Evolutionary conservation across 2,888 invertebrate species (phyloP).

Genomic region (Rhamnusium bicolor): DNA sequence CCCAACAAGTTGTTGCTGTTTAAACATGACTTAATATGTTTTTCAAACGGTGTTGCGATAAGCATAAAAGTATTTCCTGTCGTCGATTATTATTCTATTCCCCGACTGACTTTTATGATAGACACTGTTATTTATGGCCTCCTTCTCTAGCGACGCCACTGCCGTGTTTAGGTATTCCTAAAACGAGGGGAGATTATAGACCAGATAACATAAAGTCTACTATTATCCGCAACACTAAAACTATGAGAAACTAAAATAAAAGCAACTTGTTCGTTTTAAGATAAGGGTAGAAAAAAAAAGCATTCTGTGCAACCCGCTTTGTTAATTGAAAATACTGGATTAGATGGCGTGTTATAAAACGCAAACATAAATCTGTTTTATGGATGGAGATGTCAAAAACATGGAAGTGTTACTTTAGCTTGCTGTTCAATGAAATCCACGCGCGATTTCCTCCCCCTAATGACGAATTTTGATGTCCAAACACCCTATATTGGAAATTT

Average conservation of each 20-base stretch:
- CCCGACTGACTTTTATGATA: background rate
- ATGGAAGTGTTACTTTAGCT: conserved; percentile 9
- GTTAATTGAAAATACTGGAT: background rate
- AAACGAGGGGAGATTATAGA: background rate
- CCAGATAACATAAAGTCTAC: background rate
- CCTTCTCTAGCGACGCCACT: background rate
- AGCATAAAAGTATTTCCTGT: too few relatives aligned
- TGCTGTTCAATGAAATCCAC: background rate
- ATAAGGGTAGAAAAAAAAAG: background rate
- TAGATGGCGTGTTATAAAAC: conserved; percentile 18
- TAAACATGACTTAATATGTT: too few relatives aligned
- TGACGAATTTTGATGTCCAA: background rate
- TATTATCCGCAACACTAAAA: background rate
- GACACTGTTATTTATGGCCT: background rate
- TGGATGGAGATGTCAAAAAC: conserved; percentile 19
- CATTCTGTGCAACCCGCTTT: background rate
- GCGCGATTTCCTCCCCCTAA: conserved; percentile 7
- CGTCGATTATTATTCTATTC: too few relatives aligned
- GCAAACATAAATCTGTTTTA: conserved; percentile 17
- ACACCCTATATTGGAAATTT: background rate
- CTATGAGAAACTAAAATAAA: background rate
- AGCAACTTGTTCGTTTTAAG: background rate
- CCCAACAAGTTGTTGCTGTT: too few relatives aligned
- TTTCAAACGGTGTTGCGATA: too few relatives aligned
- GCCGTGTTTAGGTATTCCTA: background rate